phyloP scores from a whole-genome alignment of 2,797 vertebrate species.

The Masticophis lateralis region DNA sequence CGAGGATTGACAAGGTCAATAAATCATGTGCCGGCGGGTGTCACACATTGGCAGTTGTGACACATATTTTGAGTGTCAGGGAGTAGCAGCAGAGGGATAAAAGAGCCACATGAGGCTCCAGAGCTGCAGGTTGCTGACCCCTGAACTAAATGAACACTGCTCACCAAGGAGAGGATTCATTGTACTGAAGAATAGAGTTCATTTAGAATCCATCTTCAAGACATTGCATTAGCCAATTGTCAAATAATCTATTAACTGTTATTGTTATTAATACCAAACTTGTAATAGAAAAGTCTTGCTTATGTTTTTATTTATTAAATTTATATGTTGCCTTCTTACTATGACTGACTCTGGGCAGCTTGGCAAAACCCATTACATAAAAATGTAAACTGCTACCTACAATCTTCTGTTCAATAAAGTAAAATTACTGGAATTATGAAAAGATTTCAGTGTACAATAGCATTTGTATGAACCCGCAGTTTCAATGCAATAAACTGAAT shows the following conservation, averaged over 20 bases:
- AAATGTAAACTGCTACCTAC: not conserved
- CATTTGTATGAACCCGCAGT: not conserved
- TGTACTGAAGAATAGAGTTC: not conserved
- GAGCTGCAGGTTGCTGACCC: no score
- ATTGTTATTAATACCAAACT: not conserved
- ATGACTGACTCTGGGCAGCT: not conserved
- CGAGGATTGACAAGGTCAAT: no score
- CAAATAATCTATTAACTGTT: not conserved
- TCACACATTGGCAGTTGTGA: no score
- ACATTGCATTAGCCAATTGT: not conserved
- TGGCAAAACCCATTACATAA: not conserved
- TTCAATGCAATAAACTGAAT: not conserved
- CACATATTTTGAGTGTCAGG: no score
- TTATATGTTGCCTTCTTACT: not conserved
- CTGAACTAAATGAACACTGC: not conserved
- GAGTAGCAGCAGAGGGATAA: no score
- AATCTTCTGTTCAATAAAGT: not conserved
- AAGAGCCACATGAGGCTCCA: no score
- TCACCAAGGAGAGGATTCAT: not conserved
- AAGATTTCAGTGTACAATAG: not conserved
- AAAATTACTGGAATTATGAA: not conserved
- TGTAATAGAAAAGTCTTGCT: not conserved
- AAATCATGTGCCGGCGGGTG: no score
- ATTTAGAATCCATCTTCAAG: not conserved
- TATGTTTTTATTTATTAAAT: not conserved